phyloP scores from a whole-genome alignment of 2,888 invertebrate species.

The Belgica antarctica region DNA sequence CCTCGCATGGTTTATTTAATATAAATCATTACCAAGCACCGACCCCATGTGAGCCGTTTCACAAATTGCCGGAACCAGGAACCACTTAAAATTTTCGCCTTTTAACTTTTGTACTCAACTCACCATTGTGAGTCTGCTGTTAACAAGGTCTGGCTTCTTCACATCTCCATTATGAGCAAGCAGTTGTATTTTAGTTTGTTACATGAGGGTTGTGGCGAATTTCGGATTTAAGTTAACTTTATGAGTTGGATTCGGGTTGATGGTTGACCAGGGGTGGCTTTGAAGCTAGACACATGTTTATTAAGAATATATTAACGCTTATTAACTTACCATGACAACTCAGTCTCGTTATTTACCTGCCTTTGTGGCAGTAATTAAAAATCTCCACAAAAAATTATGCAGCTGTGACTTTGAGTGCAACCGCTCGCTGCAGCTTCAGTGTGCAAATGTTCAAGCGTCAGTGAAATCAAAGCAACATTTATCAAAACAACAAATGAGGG shows the following conservation, averaged over 20 bases:
- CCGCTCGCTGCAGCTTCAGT: no score
- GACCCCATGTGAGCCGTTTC: background rate
- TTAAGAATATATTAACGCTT: no score
- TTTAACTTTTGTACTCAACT: background rate
- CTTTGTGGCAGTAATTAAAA: no score
- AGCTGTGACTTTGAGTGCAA: no score
- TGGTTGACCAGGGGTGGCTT: no score
- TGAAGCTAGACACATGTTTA: no score
- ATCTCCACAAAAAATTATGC: no score
- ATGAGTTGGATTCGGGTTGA: no score
- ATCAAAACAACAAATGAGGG: slow-evolving; percentile 15
- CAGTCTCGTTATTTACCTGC: no score
- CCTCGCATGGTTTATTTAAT: background rate
- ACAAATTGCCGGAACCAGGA: slow-evolving; percentile 31
- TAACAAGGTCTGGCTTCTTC: background rate
- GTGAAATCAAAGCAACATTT: no score
- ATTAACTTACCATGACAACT: no score
- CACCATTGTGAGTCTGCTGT: background rate
- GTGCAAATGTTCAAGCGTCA: no score
- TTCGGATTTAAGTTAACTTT: background rate
- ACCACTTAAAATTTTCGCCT: slow-evolving; percentile 18
- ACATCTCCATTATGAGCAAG: background rate
- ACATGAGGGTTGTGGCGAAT: background rate
- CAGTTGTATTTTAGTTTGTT: slow-evolving; percentile 1
- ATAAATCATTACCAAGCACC: slow-evolving; percentile 20